These are phyloP conservation scores for Speoplatyrhinus poulsoni DNA, from an alignment of 2,113 vertebrate genomes.

Conservation along the genomic window DNA sequence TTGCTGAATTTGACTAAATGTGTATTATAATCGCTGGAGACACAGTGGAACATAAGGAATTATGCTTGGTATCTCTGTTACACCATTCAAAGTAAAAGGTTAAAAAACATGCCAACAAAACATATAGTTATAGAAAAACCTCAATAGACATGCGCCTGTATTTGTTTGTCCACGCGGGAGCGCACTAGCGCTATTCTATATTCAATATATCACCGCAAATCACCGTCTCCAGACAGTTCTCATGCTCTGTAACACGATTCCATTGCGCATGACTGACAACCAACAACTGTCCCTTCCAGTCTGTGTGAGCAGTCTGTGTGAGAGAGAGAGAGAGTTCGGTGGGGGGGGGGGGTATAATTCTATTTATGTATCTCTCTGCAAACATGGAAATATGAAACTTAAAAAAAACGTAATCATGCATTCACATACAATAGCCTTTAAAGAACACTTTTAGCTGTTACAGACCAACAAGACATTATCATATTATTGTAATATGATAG, in stretches of 20 bases:
- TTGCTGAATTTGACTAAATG: too few relatives aligned
- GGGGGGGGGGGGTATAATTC: constrained; percentile 3
- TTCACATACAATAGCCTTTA: background rate
- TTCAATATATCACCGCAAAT: background rate
- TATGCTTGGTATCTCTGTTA: too few relatives aligned
- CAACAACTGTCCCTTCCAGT: constrained; percentile 67
- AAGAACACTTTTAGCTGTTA: background rate
- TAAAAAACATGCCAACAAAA: background rate
- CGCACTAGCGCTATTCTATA: constrained; percentile 4
- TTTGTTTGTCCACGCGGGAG: constrained; percentile 32
- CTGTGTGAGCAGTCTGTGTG: background rate
- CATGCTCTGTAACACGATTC: constrained; percentile 10
- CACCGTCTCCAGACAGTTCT: constrained; percentile 34
- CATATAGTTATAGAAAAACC: background rate
- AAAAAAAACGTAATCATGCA: constrained; percentile 23
- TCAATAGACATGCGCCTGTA: background rate
- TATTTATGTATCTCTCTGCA: constrained; percentile 44
- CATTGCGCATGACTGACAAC: constrained; percentile 56
- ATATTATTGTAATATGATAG: background rate
- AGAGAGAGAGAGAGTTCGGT: background rate
- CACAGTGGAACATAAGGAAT: too few relatives aligned
- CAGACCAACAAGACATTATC: background rate
- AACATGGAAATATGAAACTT: constrained; percentile 23
- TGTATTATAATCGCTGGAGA: too few relatives aligned
- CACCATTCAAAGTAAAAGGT: too few relatives aligned